Percentiles rank a stretch among this genome's conserved stretches.
phyloP scores from a whole-genome alignment of 2,113 vertebrate genomes.

The Dicaeum eximium region DNA sequence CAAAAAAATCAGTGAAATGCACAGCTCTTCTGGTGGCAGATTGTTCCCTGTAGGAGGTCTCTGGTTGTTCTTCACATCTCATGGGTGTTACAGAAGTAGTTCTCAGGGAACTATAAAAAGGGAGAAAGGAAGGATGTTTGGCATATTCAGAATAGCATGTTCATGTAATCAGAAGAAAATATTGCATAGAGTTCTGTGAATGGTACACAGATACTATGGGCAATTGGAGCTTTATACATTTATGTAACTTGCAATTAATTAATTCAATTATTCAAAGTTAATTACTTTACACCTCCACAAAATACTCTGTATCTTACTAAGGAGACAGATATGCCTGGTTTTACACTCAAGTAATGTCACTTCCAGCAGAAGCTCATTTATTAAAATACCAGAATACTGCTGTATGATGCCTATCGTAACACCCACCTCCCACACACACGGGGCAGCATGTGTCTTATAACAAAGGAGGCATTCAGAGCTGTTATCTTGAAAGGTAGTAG shows the following conservation, averaged over 20 bases:
- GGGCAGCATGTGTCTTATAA: conserved; percentile 19
- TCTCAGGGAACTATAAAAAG: conserved; percentile 20
- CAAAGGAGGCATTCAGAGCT: conserved; percentile 51
- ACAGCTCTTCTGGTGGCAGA: conserved; percentile 41
- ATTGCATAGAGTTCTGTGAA: conserved; percentile 56
- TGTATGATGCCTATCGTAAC: conserved; percentile 52
- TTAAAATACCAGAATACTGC: conserved; percentile 59
- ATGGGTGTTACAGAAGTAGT: conserved; percentile 52
- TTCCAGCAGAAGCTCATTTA: conserved; percentile 58
- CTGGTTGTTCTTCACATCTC: conserved; percentile 49
- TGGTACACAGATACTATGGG: conserved; percentile 56
- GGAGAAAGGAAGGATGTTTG: conserved; percentile 35
- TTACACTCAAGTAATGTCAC: conserved; percentile 53
- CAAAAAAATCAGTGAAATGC: conserved; percentile 44
- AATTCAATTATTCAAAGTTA: conserved; percentile 66
- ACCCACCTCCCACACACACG: conserved; percentile 50
- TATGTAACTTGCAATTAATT: conserved; percentile 57
- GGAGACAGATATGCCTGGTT: conserved; percentile 58
- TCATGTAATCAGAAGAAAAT: conserved; percentile 58
- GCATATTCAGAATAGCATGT: conserved; percentile 37
- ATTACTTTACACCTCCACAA: conserved; percentile 48
- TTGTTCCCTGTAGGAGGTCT: conserved; percentile 55
- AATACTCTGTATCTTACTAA: conserved; percentile 28
- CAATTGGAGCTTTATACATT: conserved; percentile 21
- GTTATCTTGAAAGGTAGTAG: conserved; percentile 37